Conservation (phyloP, 2,113 vertebrate species). For the Alouatta palliata region DNA sequence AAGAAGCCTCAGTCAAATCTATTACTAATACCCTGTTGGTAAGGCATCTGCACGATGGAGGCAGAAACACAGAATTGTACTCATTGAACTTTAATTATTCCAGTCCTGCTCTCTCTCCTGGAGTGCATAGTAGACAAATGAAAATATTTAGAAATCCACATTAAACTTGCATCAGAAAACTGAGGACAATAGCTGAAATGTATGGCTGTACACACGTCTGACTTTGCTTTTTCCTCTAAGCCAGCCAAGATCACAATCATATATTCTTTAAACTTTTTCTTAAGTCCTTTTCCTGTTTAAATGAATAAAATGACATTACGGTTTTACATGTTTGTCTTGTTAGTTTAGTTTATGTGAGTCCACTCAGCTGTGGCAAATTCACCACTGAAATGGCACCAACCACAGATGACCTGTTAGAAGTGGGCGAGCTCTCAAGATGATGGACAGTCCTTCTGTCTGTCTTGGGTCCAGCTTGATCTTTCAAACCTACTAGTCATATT, state of each 20-base stretch:
- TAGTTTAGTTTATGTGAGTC: neutral
- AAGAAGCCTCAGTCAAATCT: neutral
- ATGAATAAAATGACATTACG: neutral
- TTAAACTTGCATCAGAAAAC: neutral
- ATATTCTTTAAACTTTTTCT: neutral
- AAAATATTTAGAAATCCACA: neutral
- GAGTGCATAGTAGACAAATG: neutral
- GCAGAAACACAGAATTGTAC: neutral
- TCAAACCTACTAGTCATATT: neutral
- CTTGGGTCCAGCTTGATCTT: neutral
- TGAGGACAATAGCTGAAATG: neutral
- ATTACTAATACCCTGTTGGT: neutral
- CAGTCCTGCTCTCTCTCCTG: neutral
- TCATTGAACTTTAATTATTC: neutral
- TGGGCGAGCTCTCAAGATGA: neutral
- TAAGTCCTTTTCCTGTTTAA: neutral
- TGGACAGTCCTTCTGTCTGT: neutral
- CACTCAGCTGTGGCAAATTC: neutral
- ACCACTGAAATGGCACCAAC: neutral
- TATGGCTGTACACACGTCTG: fast-evolving
- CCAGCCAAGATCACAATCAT: neutral
- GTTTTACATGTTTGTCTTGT: neutral
- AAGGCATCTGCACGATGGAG: neutral
- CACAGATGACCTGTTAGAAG: neutral
- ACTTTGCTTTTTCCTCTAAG: neutral